These are phyloP conservation scores for Narcine bancroftii DNA, from an alignment of 2,113 vertebrate genomes.

Conservation along the genomic window DNA sequence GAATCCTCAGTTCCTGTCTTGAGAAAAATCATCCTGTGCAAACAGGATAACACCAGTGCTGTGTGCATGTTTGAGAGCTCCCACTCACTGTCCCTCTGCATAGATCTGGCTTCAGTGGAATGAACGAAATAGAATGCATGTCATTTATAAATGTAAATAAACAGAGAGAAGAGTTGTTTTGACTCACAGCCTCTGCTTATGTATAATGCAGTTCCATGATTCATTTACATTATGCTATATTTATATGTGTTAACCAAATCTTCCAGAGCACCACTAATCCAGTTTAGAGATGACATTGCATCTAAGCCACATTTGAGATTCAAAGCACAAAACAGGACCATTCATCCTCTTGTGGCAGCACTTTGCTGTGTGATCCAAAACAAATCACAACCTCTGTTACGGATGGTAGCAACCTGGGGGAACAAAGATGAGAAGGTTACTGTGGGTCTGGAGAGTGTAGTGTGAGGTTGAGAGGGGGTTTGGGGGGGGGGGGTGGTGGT, in stretches of 20 bases:
- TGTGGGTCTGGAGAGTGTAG: background rate
- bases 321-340: background rate
- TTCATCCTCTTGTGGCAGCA: background rate
- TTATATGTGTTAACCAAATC: background rate
- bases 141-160: conserved; percentile 20
- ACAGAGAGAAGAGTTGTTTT: background rate
- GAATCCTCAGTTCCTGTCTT: background rate
- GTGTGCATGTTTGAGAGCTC: background rate
- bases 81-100: background rate
- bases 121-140: background rate
- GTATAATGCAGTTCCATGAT: background rate
- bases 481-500: too few species aligned
- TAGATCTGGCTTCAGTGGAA: background rate
- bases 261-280: background rate
- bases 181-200: background rate
- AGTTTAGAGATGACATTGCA: background rate
- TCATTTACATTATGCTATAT: background rate
- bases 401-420: background rate
- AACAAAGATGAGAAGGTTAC: background rate
- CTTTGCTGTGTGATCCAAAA: background rate
- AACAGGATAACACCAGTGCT: background rate
- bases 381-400: background rate
- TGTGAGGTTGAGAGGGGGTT: too few species aligned
- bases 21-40: background rate
- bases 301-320: background rate